Percentiles rank a stretch among this genome's conserved stretches.
phyloP scores from a whole-genome alignment of 2,113 vertebrate species.

The Eretmochelys imbricata region DNA sequence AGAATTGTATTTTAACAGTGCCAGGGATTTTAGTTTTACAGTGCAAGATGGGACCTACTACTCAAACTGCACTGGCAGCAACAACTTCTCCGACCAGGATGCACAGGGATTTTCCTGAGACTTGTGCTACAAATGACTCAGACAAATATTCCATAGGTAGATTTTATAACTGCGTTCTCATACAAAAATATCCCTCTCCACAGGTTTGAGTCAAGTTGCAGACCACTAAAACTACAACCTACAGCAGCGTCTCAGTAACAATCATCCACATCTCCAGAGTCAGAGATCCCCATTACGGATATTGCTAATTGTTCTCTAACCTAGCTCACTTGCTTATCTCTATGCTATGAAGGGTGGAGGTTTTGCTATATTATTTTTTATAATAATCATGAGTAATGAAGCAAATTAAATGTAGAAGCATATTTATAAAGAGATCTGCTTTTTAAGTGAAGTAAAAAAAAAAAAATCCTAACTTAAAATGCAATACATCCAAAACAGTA shows the following conservation, averaged over 20 bases:
- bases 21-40: background rate
- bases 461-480: background rate
- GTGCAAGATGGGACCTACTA: background rate
- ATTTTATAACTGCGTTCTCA: background rate
- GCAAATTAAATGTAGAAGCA: background rate
- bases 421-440: background rate
- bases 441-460: background rate
- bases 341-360: background rate
- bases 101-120: background rate
- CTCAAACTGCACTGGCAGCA: background rate
- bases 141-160: background rate
- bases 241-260: fast-evolving
- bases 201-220: background rate
- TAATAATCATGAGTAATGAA: background rate
- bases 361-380: background rate
- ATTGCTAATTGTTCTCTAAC: background rate
- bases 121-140: fast-evolving
- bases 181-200: background rate
- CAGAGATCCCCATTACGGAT: background rate
- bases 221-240: background rate
- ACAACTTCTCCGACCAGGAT: background rate
- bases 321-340: background rate
- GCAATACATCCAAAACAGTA: background rate
- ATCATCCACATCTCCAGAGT: background rate
- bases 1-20: background rate